Conservation (phyloP, 2,797 vertebrate genomes). For the Botia kubotai region DNA sequence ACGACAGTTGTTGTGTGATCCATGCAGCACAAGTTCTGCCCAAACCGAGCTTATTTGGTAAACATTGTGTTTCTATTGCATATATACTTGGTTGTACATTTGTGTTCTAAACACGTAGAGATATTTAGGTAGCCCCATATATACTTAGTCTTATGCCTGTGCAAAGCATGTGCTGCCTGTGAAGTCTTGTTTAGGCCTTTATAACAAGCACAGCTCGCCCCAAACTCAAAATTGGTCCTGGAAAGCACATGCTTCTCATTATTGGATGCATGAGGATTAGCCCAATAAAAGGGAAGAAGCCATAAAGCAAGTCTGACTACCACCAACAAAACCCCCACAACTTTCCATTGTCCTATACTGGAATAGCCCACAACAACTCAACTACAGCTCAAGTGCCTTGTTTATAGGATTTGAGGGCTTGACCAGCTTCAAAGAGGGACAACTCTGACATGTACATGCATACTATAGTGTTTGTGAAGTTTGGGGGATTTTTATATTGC, state of each 20-base stretch:
- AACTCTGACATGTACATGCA: neutral
- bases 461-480: slow-evolving; percentile 13
- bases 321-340: slow-evolving; percentile 17
- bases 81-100: slow-evolving; percentile 65
- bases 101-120: slow-evolving; percentile 71
- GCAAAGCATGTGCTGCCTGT: slow-evolving; percentile 68
- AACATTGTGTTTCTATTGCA: slow-evolving; percentile 53
- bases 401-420: slow-evolving; percentile 24
- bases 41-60: neutral
- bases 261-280: slow-evolving; percentile 26
- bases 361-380: slow-evolving; percentile 15
- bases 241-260: slow-evolving; percentile 23
- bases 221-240: slow-evolving; percentile 11
- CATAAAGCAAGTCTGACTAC: slow-evolving; percentile 29
- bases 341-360: slow-evolving; percentile 26
- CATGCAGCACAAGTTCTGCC: neutral
- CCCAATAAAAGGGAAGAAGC: slow-evolving; percentile 37
- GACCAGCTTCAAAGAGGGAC: slow-evolving; percentile 9
- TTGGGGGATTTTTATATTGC: slow-evolving; percentile 29
- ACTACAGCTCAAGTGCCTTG: slow-evolving; percentile 67
- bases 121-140: slow-evolving; percentile 44
- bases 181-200: slow-evolving; percentile 3
- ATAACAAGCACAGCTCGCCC: slow-evolving; percentile 9
- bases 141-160: slow-evolving; percentile 42
- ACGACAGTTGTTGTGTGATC: slow-evolving; percentile 73